These are phyloP conservation scores for Ophion costatus DNA, from an alignment of 2,888 invertebrate genomes.

Conservation along the genomic window DNA sequence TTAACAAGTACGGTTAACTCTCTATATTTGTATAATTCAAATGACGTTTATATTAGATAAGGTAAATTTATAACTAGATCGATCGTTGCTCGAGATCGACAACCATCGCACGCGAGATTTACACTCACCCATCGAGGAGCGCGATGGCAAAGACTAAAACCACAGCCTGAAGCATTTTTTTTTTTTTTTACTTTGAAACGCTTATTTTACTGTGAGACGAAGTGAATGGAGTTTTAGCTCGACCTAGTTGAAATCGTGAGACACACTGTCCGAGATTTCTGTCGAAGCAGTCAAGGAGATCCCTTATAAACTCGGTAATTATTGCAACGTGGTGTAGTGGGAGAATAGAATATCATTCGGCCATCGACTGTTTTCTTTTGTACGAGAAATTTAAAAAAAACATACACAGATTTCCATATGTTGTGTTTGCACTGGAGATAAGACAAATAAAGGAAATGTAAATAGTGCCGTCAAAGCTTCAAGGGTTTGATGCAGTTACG, in stretches of 20 bases:
- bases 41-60: too few relatives aligned
- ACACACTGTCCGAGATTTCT: constrained; percentile 39
- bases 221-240: constrained; percentile 27
- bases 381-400: background rate
- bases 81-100: too few relatives aligned
- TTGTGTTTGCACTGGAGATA: background rate
- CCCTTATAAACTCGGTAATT: constrained; percentile 28
- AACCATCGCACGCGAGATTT: background rate
- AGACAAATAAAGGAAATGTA: background rate
- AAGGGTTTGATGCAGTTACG: background rate
- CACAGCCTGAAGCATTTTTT: constrained; percentile 24
- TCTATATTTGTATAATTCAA: too few relatives aligned
- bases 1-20: too few relatives aligned
- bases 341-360: constrained; percentile 11
- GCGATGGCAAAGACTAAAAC: constrained; percentile 11
- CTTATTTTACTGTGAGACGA: constrained; percentile 11
- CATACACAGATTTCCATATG: background rate
- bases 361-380: constrained; percentile 11
- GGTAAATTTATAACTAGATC: too few relatives aligned
- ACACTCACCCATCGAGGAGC: constrained; percentile 37
- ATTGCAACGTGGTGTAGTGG: constrained; percentile 10
- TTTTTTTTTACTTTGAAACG: background rate
- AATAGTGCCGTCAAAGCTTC: background rate
- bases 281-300: constrained; percentile 45
- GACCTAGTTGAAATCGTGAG: constrained; percentile 39